These are phyloP conservation scores for Pachycephus smyrnensis DNA, from an alignment of 2,888 invertebrate genomes.

Conservation along the genomic window DNA sequence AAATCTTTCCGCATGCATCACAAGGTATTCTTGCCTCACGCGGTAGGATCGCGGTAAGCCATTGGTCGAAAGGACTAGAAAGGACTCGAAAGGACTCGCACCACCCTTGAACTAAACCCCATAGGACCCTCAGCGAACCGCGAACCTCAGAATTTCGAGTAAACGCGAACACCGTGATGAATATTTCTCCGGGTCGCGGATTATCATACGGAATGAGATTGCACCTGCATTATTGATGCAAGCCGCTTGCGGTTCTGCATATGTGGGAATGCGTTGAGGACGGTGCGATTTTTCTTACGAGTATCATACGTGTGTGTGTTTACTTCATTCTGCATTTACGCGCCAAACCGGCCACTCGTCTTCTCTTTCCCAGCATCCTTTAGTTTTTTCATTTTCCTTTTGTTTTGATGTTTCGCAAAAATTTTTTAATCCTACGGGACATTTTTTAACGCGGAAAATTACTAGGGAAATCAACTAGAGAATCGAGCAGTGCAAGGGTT, in stretches of 20 bases:
- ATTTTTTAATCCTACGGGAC: too few species aligned
- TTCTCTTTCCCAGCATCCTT: background rate
- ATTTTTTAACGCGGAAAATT: background rate
- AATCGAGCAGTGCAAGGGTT: background rate
- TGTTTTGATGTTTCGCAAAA: background rate
- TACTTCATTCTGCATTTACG: background rate
- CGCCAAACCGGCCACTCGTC: background rate
- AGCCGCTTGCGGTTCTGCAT: conserved; percentile 35
- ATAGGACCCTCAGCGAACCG: conserved; percentile 9
- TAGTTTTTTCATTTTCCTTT: background rate
- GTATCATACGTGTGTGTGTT: background rate
- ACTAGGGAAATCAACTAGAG: background rate
- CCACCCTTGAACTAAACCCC: conserved; percentile 26
- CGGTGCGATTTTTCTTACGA: conserved; percentile 47
- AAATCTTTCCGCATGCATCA: conserved; percentile 58
- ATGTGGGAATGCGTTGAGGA: conserved; percentile 32
- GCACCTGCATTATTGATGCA: conserved; percentile 58
- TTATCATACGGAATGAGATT: conserved; percentile 64
- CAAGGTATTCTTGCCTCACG: conserved; percentile 31
- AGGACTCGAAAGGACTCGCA: background rate
- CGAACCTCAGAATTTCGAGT: conserved; percentile 19
- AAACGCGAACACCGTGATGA: conserved; percentile 52
- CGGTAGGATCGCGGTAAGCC: conserved; percentile 22
- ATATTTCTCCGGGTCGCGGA: conserved; percentile 58
- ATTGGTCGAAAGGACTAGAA: background rate